phyloP scores from a whole-genome alignment of 2,888 invertebrate species.

The Drosophila falleni region DNA sequence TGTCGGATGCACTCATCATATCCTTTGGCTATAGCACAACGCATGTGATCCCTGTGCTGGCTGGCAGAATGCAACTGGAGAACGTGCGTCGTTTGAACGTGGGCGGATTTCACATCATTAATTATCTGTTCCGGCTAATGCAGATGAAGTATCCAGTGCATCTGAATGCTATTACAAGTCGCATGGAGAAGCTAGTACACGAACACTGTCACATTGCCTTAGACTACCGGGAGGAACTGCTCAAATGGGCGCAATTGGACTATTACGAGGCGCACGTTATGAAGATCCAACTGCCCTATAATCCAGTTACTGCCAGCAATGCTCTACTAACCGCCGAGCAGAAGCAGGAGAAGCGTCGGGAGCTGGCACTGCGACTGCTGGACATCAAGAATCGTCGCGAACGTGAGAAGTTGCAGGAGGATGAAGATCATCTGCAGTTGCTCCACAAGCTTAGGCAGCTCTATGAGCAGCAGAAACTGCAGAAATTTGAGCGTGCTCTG shows the following conservation, averaged over 20 bases:
- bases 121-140: slow-evolving; percentile 91
- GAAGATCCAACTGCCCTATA: slow-evolving; percentile 94
- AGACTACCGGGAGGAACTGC: slow-evolving; percentile 92
- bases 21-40: slow-evolving; percentile 95
- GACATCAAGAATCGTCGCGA: slow-evolving; percentile 96
- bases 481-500: slow-evolving; percentile 91
- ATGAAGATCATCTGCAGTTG: slow-evolving; percentile 93
- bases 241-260: slow-evolving; percentile 92
- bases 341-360: slow-evolving; percentile 94
- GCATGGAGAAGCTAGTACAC: slow-evolving; percentile 94
- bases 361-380: slow-evolving; percentile 92
- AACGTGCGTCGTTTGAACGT: slow-evolving; percentile 93
- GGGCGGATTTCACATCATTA: slow-evolving; percentile 93
- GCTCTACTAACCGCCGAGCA: slow-evolving; percentile 88
- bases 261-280: slow-evolving; percentile 93
- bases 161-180: slow-evolving; percentile 93
- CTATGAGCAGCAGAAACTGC: slow-evolving; percentile 91
- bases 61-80: slow-evolving; percentile 89
- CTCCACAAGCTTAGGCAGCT: slow-evolving; percentile 91
- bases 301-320: slow-evolving; percentile 86
- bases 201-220: slow-evolving; percentile 92
- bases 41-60: slow-evolving; percentile 93
- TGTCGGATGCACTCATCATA: slow-evolving; percentile 88
- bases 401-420: slow-evolving; percentile 94
- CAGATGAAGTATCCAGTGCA: slow-evolving; percentile 98